These are phyloP conservation scores for Drosophila rubida DNA, from an alignment of 2,888 invertebrate genomes.

Conservation along the genomic window DNA sequence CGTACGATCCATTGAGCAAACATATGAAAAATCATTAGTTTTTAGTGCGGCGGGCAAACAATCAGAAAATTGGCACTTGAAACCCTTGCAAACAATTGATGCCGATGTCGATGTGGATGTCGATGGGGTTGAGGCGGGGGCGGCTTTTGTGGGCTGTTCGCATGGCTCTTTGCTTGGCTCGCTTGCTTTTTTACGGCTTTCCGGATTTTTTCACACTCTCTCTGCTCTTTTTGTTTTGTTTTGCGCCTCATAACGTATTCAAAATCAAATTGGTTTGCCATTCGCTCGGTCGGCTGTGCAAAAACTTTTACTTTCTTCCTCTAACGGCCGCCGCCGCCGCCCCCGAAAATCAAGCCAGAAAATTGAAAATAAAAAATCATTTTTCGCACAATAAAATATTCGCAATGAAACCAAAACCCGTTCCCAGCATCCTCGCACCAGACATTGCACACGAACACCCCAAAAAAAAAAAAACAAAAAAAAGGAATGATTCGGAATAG, in stretches of 20 bases:
- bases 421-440: constrained; percentile 21
- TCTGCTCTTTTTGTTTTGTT: constrained; percentile 26
- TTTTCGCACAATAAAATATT: constrained; percentile 83
- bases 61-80: constrained; percentile 77
- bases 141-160: constrained; percentile 29
- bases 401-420: constrained; percentile 35
- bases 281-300: constrained; percentile 59
- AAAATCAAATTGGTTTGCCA: constrained; percentile 76
- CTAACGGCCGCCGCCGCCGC: neutral
- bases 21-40: constrained; percentile 82
- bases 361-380: constrained; percentile 80
- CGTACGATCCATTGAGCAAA: constrained; percentile 72
- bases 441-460: constrained; percentile 32
- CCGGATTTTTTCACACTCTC: constrained; percentile 73
- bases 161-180: constrained; percentile 18
- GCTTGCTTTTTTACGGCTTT: constrained; percentile 60
- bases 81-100: constrained; percentile 68
- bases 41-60: constrained; percentile 79
- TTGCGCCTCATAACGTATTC: constrained; percentile 81
- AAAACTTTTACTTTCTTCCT: constrained; percentile 70
- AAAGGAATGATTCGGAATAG: constrained; percentile 33
- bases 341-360: constrained; percentile 47
- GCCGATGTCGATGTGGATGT: constrained; percentile 33
- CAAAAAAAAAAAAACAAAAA: neutral
- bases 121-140: neutral